Percentiles rank a stretch among this genome's conserved stretches.
Conservation (phyloP, 2,113 vertebrate genomes). For the Carlito syrichta region DNA sequence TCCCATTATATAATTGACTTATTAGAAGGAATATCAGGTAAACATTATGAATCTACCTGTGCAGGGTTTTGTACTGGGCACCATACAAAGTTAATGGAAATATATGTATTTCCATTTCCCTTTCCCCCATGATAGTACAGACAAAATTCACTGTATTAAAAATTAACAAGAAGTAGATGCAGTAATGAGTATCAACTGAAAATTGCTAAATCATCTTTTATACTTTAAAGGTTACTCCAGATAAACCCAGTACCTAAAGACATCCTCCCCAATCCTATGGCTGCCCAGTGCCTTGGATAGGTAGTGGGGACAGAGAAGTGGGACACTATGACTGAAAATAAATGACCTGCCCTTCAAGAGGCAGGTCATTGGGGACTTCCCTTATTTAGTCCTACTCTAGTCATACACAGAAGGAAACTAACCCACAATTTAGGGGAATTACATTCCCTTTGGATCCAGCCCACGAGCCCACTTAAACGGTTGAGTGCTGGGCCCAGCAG, state of each 20-base stretch:
- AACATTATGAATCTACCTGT: conserved; percentile 44
- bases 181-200: neutral
- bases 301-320: neutral
- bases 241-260: neutral
- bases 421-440: conserved; percentile 31
- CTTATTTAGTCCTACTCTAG: neutral
- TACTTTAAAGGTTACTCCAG: neutral
- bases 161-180: neutral
- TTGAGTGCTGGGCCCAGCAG: conserved; percentile 33
- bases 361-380: neutral
- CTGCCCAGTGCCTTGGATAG: neutral
- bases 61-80: neutral
- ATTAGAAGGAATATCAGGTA: conserved; percentile 55
- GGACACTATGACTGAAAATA: neutral
- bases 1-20: conserved; percentile 51
- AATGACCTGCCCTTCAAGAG: neutral
- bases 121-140: neutral
- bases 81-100: neutral
- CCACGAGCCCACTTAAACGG: neutral
- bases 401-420: neutral
- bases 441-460: conserved; percentile 15
- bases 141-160: conserved; percentile 12
- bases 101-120: neutral
- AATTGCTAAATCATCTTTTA: neutral
- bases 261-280: no score